These are phyloP conservation scores for Sebastiscus tertius DNA, from an alignment of 2,797 vertebrate genomes.

Conservation along the genomic window DNA sequence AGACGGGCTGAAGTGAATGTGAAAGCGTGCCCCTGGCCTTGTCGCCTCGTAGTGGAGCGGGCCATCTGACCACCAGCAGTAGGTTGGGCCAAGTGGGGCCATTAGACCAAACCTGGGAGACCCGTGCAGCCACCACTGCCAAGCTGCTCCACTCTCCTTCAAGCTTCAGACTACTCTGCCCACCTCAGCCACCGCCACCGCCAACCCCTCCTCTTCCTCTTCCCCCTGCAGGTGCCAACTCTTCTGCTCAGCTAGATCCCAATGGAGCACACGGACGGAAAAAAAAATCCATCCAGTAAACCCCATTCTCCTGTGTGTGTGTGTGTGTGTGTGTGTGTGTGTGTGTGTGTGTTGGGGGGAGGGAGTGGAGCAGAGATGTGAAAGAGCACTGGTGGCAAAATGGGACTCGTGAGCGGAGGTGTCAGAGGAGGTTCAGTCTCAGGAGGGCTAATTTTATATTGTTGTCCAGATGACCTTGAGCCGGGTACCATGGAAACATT, in stretches of 20 bases:
- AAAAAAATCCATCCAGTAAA: conserved; percentile 64
- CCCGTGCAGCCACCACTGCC: conserved; percentile 56
- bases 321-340: too few species aligned
- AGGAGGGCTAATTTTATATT: conserved; percentile 74
- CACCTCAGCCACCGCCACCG: conserved; percentile 29
- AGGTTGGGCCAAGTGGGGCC: conserved; percentile 75
- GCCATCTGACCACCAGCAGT: conserved; percentile 80
- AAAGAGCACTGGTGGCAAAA: conserved; percentile 71
- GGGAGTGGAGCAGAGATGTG: conserved; percentile 60
- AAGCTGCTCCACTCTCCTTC: conserved; percentile 77
- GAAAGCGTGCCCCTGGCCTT: conserved; percentile 75
- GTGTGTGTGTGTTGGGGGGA: background rate
- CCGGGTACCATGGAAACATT: conserved; percentile 75
- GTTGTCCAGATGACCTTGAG: conserved; percentile 78
- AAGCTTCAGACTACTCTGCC: conserved; percentile 73
- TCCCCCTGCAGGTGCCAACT: conserved; percentile 74
- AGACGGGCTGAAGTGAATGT: conserved; percentile 76
- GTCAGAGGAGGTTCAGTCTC: conserved; percentile 71
- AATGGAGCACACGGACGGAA: conserved; percentile 39
- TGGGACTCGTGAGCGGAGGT: conserved; percentile 61
- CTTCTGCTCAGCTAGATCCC: conserved; percentile 71
- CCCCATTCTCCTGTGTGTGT: conserved; percentile 39
- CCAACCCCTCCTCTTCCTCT: conserved; percentile 17
- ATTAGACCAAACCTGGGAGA: conserved; percentile 75
- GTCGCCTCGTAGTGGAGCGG: conserved; percentile 62